These are phyloP conservation scores for Haplotaxodon microlepis DNA, from an alignment of 2,113 vertebrate genomes.

Conservation along the genomic window DNA sequence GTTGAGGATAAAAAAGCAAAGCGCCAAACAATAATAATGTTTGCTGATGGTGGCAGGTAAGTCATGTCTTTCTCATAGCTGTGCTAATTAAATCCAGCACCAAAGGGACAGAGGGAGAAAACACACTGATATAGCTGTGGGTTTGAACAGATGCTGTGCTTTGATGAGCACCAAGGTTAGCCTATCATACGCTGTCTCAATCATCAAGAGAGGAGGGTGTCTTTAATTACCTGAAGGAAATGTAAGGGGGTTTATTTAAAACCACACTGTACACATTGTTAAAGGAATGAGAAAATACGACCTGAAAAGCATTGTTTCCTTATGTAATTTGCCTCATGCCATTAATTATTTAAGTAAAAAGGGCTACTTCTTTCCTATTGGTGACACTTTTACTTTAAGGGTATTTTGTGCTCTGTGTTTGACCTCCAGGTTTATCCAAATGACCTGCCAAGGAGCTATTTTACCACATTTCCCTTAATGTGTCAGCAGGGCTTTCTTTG, in stretches of 20 bases:
- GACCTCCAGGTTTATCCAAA: neutral
- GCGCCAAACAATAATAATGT: slow-evolving; percentile 44
- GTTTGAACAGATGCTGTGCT: slow-evolving; percentile 59
- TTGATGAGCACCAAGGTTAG: slow-evolving; percentile 56
- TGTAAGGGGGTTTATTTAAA: neutral
- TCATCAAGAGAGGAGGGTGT: slow-evolving; percentile 22
- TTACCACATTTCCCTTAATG: neutral
- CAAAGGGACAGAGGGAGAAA: slow-evolving; percentile 17
- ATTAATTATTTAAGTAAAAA: neutral
- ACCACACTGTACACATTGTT: neutral
- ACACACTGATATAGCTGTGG: slow-evolving; percentile 28
- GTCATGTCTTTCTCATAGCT: slow-evolving; percentile 36
- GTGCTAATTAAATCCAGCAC: slow-evolving; percentile 67
- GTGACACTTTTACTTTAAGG: neutral
- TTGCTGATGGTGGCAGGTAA: slow-evolving; percentile 52
- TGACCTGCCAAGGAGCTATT: neutral
- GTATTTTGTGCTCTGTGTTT: neutral
- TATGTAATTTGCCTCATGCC: neutral
- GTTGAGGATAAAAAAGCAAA: slow-evolving; percentile 22
- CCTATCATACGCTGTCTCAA: slow-evolving; percentile 12
- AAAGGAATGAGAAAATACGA: neutral
- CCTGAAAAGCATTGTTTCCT: neutral
- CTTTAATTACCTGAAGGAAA: slow-evolving; percentile 16
- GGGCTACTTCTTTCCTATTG: neutral
- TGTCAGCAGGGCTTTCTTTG: neutral